Percentiles rank a stretch among this genome's conserved stretches.
Evolutionary conservation across 2,113 vertebrate species (phyloP).

Genomic region (Cyanocitta stelleri): DNA sequence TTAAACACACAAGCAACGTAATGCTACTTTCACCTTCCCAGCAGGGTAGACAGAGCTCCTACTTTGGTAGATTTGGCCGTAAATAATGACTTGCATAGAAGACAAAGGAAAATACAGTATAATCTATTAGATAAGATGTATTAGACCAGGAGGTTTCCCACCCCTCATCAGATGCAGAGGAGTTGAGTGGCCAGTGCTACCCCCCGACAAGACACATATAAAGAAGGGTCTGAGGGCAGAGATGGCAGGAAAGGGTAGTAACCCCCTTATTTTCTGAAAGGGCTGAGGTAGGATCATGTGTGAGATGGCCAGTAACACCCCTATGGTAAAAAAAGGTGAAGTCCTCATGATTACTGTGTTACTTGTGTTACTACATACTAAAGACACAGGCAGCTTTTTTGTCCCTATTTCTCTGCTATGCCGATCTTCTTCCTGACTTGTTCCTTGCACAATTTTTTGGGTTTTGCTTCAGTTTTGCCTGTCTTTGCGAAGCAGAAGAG

Average conservation of each 20-base stretch:
- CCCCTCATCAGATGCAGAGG: fast-evolving
- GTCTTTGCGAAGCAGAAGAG: slow-evolving; percentile 30
- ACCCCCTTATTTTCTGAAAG: neutral
- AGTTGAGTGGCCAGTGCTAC: neutral
- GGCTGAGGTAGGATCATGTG: neutral
- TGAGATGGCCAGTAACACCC: neutral
- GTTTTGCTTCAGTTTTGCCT: neutral
- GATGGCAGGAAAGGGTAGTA: neutral
- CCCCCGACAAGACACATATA: neutral
- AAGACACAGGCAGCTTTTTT: neutral
- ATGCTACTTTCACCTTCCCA: neutral
- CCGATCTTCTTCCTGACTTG: neutral
- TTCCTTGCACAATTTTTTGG: neutral
- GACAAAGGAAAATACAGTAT: neutral
- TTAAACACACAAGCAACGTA: neutral
- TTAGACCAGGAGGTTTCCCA: neutral
- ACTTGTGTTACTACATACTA: neutral
- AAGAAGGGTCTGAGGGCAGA: neutral
- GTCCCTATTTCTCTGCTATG: neutral
- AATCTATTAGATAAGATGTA: neutral
- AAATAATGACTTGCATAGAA: neutral
- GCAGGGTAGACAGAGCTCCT: neutral
- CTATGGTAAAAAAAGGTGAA: neutral
- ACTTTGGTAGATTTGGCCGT: neutral
- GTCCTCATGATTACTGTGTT: neutral